Base-by-base conservation (phyloP, 2,113 vertebrate species). In the Xerus inauris region DNA sequence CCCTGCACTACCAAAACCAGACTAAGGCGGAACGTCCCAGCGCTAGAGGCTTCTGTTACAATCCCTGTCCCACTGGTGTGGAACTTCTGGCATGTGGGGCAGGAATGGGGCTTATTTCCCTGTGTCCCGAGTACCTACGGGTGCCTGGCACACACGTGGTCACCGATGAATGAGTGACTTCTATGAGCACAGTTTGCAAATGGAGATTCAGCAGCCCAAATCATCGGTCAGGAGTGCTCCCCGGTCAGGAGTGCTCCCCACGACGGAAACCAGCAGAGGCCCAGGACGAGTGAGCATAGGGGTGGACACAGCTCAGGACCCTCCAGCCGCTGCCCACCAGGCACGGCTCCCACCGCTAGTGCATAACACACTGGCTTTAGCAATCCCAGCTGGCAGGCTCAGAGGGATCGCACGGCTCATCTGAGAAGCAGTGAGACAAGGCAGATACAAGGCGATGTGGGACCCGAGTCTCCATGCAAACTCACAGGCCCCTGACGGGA, bases 91-190 rank as follows among this genome's bases (percentile, higher is more conserved):
- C 26, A 22, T 16, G 11, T 1, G 57, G 30, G 73, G n/a, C 28
- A 28, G 64, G 57, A 49, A 26, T 0, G 5, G 19, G 26, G 14
- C 40, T 40, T 0, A 11, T 13, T 69, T 14, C 16, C 17, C 65
- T 1, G 59, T 42, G 28, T 17, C 16, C 30, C 19, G 2, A 2
- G 59, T 11, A 10, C 40, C 24, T 7, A 3, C 3, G 19, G 1
- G 49, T 8, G 2, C 20, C 35, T 6, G 30, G 42, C 17, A 30
- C 4, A 32, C 20, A 16, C 8, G 47, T 1, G 6, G 20, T 40
- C 82, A 0, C 3, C 8, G 71, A 35, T 2, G 40, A 32, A 12
- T 0, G 1, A 16, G 22, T 0, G 20, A 54, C 51, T 83, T 38
- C 14, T 13, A 5, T 0, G 51, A 38, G 51, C 22, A 5, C 57